Conservation (phyloP, 2,888 invertebrate species). For the Arge pagana region DNA sequence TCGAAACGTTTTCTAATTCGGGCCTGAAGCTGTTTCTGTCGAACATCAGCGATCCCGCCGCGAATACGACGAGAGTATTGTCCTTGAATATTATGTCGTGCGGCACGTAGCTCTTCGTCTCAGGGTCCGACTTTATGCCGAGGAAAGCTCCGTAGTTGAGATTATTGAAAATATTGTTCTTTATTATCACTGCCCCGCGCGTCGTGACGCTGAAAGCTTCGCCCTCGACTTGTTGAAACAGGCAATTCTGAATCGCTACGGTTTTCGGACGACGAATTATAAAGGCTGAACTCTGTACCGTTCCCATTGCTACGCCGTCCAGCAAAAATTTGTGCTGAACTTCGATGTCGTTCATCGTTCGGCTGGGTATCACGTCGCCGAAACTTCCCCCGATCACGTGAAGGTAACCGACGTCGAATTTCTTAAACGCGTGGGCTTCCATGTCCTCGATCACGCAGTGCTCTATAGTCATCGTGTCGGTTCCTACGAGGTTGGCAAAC, state of each 20-base stretch:
- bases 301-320: constrained; percentile 68
- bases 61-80: constrained; percentile 65
- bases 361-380: constrained; percentile 67
- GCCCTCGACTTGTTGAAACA: constrained; percentile 65
- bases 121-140: constrained; percentile 61
- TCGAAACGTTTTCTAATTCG: constrained; percentile 64
- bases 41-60: constrained; percentile 64
- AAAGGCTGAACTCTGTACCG: constrained; percentile 72
- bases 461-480: constrained; percentile 67
- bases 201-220: constrained; percentile 69
- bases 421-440: constrained; percentile 77
- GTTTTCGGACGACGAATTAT: constrained; percentile 67
- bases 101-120: constrained; percentile 55
- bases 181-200: constrained; percentile 68
- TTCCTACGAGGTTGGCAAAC: constrained; percentile 72
- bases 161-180: constrained; percentile 67
- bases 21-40: constrained; percentile 63
- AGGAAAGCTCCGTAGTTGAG: constrained; percentile 68
- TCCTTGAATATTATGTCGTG: constrained; percentile 68
- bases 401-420: constrained; percentile 72
- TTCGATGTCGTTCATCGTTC: constrained; percentile 75
- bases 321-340: constrained; percentile 70
- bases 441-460: constrained; percentile 67
- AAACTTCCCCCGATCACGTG: constrained; percentile 68
- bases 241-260: constrained; percentile 66